phyloP scores from a whole-genome alignment of 2,888 invertebrate genomes.

The Uloborus plumipes region DNA sequence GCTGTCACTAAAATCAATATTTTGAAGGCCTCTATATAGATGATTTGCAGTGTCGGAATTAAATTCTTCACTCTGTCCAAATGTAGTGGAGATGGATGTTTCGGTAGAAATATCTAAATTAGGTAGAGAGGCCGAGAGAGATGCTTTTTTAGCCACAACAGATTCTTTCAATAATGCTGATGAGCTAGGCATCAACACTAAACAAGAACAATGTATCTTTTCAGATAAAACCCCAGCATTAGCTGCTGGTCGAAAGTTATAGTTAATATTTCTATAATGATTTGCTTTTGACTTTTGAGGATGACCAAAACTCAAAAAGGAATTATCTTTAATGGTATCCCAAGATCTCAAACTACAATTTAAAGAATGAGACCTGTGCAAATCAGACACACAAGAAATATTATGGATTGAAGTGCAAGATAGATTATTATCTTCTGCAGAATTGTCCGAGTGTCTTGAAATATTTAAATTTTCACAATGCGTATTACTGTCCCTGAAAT shows the following conservation, averaged over 20 bases:
- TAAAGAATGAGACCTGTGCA: slow-evolving; percentile 46
- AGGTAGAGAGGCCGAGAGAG: slow-evolving; percentile 26
- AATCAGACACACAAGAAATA: slow-evolving; percentile 10
- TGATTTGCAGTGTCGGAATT: not conserved
- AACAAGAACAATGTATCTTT: slow-evolving; percentile 52
- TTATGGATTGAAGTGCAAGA: not conserved
- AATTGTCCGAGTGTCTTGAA: slow-evolving; percentile 14
- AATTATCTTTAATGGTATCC: not conserved
- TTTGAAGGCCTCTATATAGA: not conserved
- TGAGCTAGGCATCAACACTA: slow-evolving; percentile 34
- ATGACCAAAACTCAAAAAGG: not conserved
- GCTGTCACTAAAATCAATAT: slow-evolving; percentile 4
- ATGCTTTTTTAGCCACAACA: not conserved
- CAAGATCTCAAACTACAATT: slow-evolving; percentile 21
- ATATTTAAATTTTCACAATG: slow-evolving; percentile 9
- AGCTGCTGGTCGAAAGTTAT: slow-evolving; percentile 44
- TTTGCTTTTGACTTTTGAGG: slow-evolving; percentile 20
- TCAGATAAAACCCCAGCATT: slow-evolving; percentile 8
- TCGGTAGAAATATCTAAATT: slow-evolving; percentile 25
- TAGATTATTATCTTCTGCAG: slow-evolving; percentile 11
- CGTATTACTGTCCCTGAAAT: not conserved
- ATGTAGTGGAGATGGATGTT: not conserved
- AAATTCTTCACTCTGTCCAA: not conserved
- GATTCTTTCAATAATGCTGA: not conserved
- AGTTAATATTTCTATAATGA: slow-evolving; percentile 46